Conservation (phyloP, 2,797 vertebrate species). For the Helicolenus hilgendorfi region DNA sequence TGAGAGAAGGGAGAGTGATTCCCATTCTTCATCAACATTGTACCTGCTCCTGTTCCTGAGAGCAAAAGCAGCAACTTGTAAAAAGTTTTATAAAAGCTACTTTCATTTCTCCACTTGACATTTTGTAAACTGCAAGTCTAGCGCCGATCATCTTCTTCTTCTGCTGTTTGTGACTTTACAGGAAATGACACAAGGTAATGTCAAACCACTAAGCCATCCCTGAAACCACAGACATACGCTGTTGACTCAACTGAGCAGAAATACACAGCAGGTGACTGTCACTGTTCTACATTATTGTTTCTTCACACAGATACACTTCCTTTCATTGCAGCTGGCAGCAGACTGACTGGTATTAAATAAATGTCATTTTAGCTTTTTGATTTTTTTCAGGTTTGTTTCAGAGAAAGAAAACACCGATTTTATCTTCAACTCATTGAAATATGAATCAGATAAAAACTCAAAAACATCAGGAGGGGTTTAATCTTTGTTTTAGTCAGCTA, state of each 20-base stretch:
- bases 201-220: not conserved
- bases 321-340: not conserved
- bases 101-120: slow-evolving; percentile 19
- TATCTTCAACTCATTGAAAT: not conserved
- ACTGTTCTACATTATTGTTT: not conserved
- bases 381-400: not conserved
- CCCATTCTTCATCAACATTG: not conserved
- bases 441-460: not conserved
- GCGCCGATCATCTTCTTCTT: accelerated
- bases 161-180: slow-evolving; percentile 1
- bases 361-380: not conserved
- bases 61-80: not conserved
- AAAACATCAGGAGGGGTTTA: not conserved
- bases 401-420: not conserved
- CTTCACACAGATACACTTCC: not conserved
- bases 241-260: not conserved
- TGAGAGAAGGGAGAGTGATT: not conserved
- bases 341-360: not conserved
- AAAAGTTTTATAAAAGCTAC: not conserved
- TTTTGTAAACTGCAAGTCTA: not conserved
- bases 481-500: not conserved
- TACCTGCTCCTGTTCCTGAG: not conserved
- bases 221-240: not conserved
- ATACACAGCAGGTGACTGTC: not conserved
- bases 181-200: slow-evolving; percentile 34